These are phyloP conservation scores for Terebella lapidaria DNA, from an alignment of 2,888 invertebrate genomes.

Conservation along the genomic window DNA sequence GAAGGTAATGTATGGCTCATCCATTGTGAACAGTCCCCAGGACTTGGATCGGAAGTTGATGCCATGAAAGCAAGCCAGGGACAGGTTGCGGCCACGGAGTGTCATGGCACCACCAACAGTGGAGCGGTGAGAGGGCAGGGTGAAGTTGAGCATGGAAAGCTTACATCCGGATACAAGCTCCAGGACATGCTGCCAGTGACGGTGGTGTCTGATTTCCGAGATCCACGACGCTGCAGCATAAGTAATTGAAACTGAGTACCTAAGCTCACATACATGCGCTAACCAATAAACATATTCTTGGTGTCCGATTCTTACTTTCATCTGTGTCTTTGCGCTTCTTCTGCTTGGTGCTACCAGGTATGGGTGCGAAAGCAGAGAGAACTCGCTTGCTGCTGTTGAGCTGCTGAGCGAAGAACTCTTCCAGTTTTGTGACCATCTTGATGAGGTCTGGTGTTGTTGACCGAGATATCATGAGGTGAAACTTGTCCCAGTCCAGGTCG, in stretches of 20 bases:
- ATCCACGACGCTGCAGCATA: constrained; percentile 18
- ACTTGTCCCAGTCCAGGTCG: constrained; percentile 86
- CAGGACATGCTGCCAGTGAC: constrained; percentile 91
- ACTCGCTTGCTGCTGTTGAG: constrained; percentile 92
- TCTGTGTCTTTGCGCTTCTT: background rate
- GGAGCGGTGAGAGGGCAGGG: constrained; percentile 61
- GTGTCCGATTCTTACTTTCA: background rate
- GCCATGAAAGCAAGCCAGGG: constrained; percentile 94
- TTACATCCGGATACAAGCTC: constrained; percentile 75
- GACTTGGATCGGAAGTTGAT: constrained; percentile 49
- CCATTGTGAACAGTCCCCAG: constrained; percentile 30
- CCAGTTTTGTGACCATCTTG: constrained; percentile 93
- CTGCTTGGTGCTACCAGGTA: background rate
- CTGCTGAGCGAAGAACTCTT: constrained; percentile 96
- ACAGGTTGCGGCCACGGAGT: constrained; percentile 70
- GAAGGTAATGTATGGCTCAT: constrained; percentile 41
- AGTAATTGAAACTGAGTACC: background rate
- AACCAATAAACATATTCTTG: background rate
- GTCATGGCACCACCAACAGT: constrained; percentile 78
- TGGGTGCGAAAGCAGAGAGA: constrained; percentile 55
- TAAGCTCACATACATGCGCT: background rate
- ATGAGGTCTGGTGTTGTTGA: constrained; percentile 93
- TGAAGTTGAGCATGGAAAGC: constrained; percentile 59
- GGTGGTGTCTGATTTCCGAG: constrained; percentile 62
- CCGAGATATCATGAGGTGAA: constrained; percentile 94